These are phyloP conservation scores for Marcusenius ussheri DNA, from an alignment of 2,113 vertebrate species.

Conservation along the genomic window DNA sequence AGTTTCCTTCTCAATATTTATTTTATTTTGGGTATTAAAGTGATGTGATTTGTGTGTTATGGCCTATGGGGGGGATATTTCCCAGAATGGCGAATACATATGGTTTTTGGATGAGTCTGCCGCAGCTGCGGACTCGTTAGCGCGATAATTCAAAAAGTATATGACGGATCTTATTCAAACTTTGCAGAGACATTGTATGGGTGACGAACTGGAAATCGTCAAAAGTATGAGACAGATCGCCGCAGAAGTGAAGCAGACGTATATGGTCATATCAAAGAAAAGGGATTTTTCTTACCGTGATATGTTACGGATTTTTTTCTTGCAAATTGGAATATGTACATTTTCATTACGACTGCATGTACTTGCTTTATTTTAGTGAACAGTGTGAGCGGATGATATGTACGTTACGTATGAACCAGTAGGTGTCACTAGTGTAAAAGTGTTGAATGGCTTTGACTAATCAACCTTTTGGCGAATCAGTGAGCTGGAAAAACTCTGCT, in stretches of 20 bases:
- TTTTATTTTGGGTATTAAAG: background rate
- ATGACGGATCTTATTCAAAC: background rate
- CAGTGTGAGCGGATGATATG: background rate
- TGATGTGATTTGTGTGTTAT: background rate
- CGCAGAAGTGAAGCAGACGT: background rate
- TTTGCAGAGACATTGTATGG: background rate
- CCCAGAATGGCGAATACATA: background rate
- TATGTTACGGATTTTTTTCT: background rate
- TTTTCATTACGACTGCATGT: background rate
- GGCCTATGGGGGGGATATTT: background rate
- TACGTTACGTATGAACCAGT: background rate
- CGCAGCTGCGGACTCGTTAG: background rate
- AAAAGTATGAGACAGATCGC: background rate
- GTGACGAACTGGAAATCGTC: too few species aligned
- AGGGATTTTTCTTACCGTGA: background rate
- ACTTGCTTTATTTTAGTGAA: background rate
- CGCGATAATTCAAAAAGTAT: background rate
- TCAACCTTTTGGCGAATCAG: background rate
- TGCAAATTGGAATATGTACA: background rate
- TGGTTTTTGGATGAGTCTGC: background rate
- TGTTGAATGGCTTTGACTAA: background rate
- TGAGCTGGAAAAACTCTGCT: background rate
- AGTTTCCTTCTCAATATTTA: background rate
- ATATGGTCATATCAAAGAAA: background rate
- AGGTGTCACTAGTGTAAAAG: background rate